Conservation (phyloP, 2,888 invertebrate genomes). For the Cheilosia impressa region DNA sequence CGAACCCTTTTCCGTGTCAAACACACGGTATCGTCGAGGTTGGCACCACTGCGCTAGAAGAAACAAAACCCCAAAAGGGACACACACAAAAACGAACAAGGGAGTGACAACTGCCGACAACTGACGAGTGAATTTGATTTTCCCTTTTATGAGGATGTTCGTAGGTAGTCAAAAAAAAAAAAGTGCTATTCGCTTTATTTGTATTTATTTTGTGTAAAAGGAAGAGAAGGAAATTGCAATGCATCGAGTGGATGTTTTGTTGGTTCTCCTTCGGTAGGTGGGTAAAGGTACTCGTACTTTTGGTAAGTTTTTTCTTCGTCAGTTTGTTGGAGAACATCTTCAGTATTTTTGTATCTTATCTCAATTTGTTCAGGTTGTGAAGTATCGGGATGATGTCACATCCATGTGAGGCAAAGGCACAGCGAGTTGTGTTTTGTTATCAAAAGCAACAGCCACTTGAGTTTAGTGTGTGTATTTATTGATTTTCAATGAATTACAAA, state of each 20-base stretch:
- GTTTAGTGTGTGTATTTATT: slow-evolving; percentile 55
- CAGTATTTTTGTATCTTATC: slow-evolving; percentile 57
- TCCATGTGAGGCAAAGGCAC: not conserved
- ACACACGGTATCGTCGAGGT: slow-evolving; percentile 45
- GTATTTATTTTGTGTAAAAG: not conserved
- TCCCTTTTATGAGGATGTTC: slow-evolving; percentile 16
- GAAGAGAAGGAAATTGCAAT: slow-evolving; percentile 12
- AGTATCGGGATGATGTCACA: slow-evolving; percentile 38
- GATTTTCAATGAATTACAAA: slow-evolving; percentile 72
- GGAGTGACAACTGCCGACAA: not conserved
- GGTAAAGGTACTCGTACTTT: not conserved
- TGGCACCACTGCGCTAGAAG: slow-evolving; percentile 45
- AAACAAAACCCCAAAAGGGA: slow-evolving; percentile 24
- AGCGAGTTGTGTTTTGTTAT: slow-evolving; percentile 37
- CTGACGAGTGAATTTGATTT: slow-evolving; percentile 41
- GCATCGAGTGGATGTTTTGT: slow-evolving; percentile 17
- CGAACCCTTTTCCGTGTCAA: not conserved
- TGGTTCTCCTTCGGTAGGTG: too few species aligned
- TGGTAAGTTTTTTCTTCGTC: slow-evolving; percentile 50
- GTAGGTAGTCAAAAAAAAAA: slow-evolving; percentile 24
- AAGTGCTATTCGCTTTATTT: slow-evolving; percentile 2
- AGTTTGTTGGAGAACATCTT: slow-evolving; percentile 52
- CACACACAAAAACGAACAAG: not conserved
- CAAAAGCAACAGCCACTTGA: slow-evolving; percentile 62
- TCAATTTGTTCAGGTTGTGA: slow-evolving; percentile 27